Conservation (phyloP, 2,888 invertebrate species). For the Heteromyza rotundicornis region DNA sequence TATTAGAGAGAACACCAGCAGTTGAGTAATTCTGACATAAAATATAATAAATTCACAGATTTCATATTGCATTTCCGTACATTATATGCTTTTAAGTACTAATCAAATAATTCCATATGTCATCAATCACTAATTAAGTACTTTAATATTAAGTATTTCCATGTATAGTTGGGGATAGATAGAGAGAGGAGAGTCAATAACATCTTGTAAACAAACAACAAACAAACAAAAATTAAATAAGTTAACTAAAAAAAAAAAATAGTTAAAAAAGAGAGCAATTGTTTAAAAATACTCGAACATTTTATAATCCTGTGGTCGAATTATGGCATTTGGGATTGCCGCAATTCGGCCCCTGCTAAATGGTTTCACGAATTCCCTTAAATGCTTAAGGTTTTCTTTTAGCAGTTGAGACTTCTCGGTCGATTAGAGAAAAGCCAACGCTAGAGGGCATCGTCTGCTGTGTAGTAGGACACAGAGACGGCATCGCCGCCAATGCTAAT, state of each 20-base stretch:
- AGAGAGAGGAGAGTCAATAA: neutral
- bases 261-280: constrained; percentile 17
- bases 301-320: too few species aligned
- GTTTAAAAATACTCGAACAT: neutral
- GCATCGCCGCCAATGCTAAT: constrained; percentile 96
- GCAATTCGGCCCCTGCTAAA: too few species aligned
- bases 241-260: constrained; percentile 24
- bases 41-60: constrained; percentile 11
- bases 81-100: neutral
- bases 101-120: neutral
- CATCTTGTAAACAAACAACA: neutral
- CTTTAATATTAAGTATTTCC: neutral
- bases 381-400: neutral
- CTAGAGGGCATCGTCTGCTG: constrained; percentile 64
- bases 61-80: constrained; percentile 14
- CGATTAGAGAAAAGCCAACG: constrained; percentile 56
- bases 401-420: constrained; percentile 54
- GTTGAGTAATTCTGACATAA: neutral
- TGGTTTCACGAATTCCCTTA: too few species aligned
- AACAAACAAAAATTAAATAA: constrained; percentile 45
- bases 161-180: neutral
- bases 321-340: too few species aligned
- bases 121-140: constrained; percentile 2
- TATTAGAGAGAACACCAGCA: too few species aligned
- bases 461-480: constrained; percentile 78